Base-by-base conservation (phyloP, 1,140 invertebrate genomes). In the Zelostemma sp. region DNA sequence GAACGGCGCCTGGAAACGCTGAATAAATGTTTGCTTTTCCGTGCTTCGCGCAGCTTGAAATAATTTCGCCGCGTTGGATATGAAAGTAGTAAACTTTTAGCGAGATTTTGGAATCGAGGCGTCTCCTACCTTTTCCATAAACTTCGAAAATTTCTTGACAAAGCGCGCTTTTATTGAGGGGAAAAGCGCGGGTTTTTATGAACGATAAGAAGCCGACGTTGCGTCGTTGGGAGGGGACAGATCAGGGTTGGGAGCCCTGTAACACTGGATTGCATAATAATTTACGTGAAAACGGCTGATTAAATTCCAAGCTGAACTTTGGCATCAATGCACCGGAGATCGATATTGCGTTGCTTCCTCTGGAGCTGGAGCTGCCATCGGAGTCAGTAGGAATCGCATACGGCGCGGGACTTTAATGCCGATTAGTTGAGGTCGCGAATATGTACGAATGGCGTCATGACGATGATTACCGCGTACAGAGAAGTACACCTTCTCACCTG, bases 221-320 rank as follows among this genome's bases (percentile, higher is more conserved):
- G 54, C 18, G 66, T 51, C 57, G 49, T 53, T 41, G 8, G n/a
- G n/a, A n/a, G 35, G 17, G n/a, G 18, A 54, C 40, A 66, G 45
- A 49, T 51, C 67, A 6, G 31, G 48, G 51, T 61, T 70, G 48
- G 66, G 55, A 31, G 46, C 16, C 8, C 4, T 12, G 47, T 56
- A 48, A 64, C 60, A 63, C 73, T 46, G 68, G 65, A 77, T 75
- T 76, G 68, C 72, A 68, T 74, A 77, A 79, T 79, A 79, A 77
- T 77, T 77, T 77, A 79, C 62, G 67, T 68, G 77, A 74, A 79
- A 77, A 77, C 63, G 75, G 63, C 72, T 77, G 74, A 79, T 79
- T 79, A 77, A 77, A 79, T 79, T 77, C 76, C 73, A 72, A 65
- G 64, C 53, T 71, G 60, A 79, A 79, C 65, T 75, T 76, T 67